phyloP scores from a whole-genome alignment of 1,140 invertebrate species.

The Zaprionus capensis region DNA sequence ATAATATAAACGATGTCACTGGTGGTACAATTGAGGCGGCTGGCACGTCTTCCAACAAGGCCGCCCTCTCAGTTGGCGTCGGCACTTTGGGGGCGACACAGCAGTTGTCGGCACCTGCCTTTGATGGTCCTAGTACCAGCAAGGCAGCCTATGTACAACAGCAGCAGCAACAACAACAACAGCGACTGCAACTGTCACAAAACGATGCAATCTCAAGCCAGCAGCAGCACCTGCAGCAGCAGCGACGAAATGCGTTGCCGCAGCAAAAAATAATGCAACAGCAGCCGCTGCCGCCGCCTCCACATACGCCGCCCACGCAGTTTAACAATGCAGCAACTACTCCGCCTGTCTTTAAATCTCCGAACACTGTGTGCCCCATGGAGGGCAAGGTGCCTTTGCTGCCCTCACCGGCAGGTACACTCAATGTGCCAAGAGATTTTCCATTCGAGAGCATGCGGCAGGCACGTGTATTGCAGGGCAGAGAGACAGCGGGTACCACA shows the following conservation, averaged over 20 bases:
- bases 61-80: slow-evolving; percentile 32
- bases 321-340: slow-evolving; percentile 64
- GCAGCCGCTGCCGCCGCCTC: slow-evolving; percentile 43
- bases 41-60: slow-evolving; percentile 76
- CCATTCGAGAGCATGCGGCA: slow-evolving; percentile 96
- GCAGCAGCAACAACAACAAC: slow-evolving; percentile 60
- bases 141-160: slow-evolving; percentile 70
- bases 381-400: slow-evolving; percentile 88
- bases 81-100: slow-evolving; percentile 50
- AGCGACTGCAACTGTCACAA: slow-evolving; percentile 59
- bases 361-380: slow-evolving; percentile 92
- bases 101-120: slow-evolving; percentile 47
- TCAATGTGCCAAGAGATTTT: slow-evolving; percentile 86
- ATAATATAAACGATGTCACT: slow-evolving; percentile 67
- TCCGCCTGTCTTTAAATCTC: slow-evolving; percentile 89
- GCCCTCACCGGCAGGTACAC: slow-evolving; percentile 71
- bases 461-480: slow-evolving; percentile 87
- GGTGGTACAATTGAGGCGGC: slow-evolving; percentile 71
- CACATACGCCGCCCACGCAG: slow-evolving; percentile 71
- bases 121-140: slow-evolving; percentile 73
- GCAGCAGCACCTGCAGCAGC: slow-evolving; percentile 58
- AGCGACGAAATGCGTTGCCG: slow-evolving; percentile 59
- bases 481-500: slow-evolving; percentile 64
- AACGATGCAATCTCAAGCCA: slow-evolving; percentile 71
- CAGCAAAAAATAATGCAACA: slow-evolving; percentile 63